Percentiles rank a stretch among this genome's conserved stretches.
Conservation (phyloP, 1,140 invertebrate genomes). For the Caenorhabditis briggsae region DNA sequence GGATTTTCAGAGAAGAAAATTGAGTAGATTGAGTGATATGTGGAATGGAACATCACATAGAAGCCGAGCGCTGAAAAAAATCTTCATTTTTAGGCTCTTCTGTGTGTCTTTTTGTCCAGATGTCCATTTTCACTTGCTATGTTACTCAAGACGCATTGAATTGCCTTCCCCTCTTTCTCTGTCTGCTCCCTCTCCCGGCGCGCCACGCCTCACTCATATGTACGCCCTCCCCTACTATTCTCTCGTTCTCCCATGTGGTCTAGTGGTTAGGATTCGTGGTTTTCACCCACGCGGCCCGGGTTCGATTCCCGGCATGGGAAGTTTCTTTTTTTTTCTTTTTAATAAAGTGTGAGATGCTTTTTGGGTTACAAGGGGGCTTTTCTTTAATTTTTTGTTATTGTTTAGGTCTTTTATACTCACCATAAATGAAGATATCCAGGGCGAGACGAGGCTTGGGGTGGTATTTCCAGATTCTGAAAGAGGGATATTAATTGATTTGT, state of each 20-base stretch:
- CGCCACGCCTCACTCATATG: no score
- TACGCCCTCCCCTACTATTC: no score
- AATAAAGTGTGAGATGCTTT: no score
- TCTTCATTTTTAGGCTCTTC: no score
- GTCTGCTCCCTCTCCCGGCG: no score
- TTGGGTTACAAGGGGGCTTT: no score
- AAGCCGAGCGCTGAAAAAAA: neutral
- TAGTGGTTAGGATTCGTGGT: constrained; percentile 86
- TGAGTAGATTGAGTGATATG: neutral
- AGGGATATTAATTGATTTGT: neutral
- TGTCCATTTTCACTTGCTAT: no score
- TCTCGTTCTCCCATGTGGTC: constrained; percentile 53
- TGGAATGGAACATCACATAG: constrained; percentile 23
- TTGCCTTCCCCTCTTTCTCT: no score
- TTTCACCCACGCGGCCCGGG: constrained; percentile 87
- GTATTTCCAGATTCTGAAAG: constrained; percentile 33
- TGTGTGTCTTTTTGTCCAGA: no score
- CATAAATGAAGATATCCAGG: constrained; percentile 33
- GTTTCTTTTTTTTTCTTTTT: constrained; percentile 35
- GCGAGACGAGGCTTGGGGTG: constrained; percentile 4
- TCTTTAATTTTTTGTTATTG: no score
- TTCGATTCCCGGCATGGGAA: constrained; percentile 88
- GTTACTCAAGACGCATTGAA: no score
- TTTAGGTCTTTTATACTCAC: neutral
- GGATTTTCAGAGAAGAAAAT: constrained; percentile 49